Evolutionary conservation across 2,797 vertebrate genomes (phyloP).

Genomic region (Takifugu ocellatus): DNA sequence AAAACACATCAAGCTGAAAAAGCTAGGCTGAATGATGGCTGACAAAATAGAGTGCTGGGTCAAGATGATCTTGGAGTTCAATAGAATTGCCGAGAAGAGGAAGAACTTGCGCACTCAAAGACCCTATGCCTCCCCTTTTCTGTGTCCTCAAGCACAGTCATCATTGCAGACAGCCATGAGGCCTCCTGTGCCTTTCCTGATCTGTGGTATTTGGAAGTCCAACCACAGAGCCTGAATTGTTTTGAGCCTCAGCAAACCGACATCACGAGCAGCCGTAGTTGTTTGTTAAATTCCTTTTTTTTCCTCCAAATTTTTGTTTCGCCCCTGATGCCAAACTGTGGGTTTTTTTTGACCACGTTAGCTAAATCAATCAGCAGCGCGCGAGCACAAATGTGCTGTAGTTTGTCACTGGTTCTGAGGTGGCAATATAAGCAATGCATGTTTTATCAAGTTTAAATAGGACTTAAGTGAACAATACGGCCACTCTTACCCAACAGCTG

Average conservation of each 20-base stretch:
- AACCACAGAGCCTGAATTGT: conserved; percentile 33
- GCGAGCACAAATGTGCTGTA: conserved; percentile 20
- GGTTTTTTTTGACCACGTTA: conserved; percentile 2
- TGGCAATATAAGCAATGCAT: neutral
- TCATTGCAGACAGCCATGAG: neutral
- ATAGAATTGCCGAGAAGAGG: conserved; percentile 39
- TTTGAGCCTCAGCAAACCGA: conserved; percentile 21
- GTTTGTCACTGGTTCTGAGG: conserved; percentile 1
- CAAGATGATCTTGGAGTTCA: conserved; percentile 43
- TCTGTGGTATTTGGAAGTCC: conserved; percentile 19
- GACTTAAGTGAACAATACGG: neutral
- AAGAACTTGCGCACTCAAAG: conserved; percentile 5
- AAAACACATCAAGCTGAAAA: conserved; percentile 61
- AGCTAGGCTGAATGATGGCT: conserved; percentile 40
- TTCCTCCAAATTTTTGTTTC: conserved; percentile 11
- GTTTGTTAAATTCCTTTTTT: conserved; percentile 42
- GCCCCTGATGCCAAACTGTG: conserved; percentile 6
- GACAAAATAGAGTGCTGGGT: conserved; percentile 43
- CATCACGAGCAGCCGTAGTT: conserved; percentile 19
- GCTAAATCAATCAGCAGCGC: conserved; percentile 25
- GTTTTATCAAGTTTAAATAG: neutral
- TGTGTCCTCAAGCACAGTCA: neutral
- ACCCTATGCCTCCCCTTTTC: conserved; percentile 2
- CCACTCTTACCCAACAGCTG: neutral
- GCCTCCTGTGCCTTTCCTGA: conserved; percentile 1